These are phyloP conservation scores for Darwinula stevensoni DNA, from an alignment of 2,888 invertebrate species.

Conservation along the genomic window DNA sequence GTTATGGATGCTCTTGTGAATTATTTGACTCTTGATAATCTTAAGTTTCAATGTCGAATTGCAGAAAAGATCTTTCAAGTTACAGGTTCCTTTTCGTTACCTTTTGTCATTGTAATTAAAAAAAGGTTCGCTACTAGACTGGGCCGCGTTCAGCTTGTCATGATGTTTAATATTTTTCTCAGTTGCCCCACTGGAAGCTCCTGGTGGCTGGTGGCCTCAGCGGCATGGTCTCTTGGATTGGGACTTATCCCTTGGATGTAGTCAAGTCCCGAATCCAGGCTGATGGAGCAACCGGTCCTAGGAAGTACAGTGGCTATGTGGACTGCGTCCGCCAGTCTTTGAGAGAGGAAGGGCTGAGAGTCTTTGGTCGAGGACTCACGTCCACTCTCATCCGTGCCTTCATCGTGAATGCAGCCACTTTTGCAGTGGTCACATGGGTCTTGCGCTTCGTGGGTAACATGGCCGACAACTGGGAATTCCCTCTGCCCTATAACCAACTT, in stretches of 20 bases:
- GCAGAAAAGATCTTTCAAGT: too few species aligned
- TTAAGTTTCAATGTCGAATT: too few species aligned
- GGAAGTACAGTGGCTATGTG: conserved; percentile 30
- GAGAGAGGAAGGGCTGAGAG: conserved; percentile 31
- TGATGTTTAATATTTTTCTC: neutral
- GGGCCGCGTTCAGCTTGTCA: neutral
- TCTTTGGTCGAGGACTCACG: conserved; percentile 39
- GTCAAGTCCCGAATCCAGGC: conserved; percentile 60
- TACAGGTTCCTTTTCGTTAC: too few species aligned
- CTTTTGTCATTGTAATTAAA: too few species aligned
- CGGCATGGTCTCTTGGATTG: conserved; percentile 54
- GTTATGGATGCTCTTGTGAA: too few species aligned
- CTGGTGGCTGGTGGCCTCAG: conserved; percentile 57
- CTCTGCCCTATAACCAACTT: too few species aligned
- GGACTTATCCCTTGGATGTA: conserved; percentile 64
- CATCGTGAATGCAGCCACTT: conserved; percentile 73
- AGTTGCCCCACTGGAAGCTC: conserved; percentile 14
- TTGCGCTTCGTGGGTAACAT: conserved; percentile 16
- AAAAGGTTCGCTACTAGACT: too few species aligned
- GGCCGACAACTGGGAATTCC: too few species aligned
- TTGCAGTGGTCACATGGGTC: conserved; percentile 54
- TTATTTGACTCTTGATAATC: too few species aligned
- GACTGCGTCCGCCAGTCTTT: conserved; percentile 45
- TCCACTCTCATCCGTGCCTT: conserved; percentile 61
- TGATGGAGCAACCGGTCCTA: conserved; percentile 14